Conservation (phyloP, 2,797 vertebrate genomes). For the Caiman crocodilus region DNA sequence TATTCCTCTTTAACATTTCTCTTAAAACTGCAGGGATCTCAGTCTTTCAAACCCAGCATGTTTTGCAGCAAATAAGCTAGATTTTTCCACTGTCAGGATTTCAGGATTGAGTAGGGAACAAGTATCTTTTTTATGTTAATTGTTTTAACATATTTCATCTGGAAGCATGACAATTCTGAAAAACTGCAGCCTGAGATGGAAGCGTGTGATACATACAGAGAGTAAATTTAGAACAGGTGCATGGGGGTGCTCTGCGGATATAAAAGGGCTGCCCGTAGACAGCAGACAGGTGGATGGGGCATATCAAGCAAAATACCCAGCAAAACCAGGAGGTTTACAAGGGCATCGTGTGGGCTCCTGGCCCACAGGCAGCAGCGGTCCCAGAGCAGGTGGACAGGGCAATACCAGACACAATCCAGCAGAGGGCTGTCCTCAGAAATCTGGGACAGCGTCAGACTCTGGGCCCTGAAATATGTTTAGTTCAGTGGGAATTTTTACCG, state of each 20-base stretch:
- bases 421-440: background rate
- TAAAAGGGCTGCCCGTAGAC: slow-evolving; percentile 18
- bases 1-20: background rate
- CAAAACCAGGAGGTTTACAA: background rate
- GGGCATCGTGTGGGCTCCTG: slow-evolving; percentile 1
- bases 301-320: background rate
- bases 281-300: background rate
- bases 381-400: background rate
- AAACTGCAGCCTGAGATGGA: slow-evolving; percentile 20
- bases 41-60: slow-evolving; percentile 33
- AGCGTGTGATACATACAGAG: slow-evolving; percentile 38
- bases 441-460: background rate
- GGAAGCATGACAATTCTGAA: slow-evolving; percentile 43
- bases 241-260: slow-evolving; percentile 21
- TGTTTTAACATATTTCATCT: slow-evolving; percentile 70
- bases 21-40: slow-evolving; percentile 37
- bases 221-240: slow-evolving; percentile 71
- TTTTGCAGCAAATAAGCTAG: slow-evolving; percentile 51
- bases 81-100: slow-evolving; percentile 61
- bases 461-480: background rate
- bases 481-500: background rate
- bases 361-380: background rate
- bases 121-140: slow-evolving; percentile 70
- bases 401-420: background rate
- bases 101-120: slow-evolving; percentile 53